These are phyloP conservation scores for Porites lutea DNA, from an alignment of 64 coral and sea anemone species.

Conservation along the genomic window DNA sequence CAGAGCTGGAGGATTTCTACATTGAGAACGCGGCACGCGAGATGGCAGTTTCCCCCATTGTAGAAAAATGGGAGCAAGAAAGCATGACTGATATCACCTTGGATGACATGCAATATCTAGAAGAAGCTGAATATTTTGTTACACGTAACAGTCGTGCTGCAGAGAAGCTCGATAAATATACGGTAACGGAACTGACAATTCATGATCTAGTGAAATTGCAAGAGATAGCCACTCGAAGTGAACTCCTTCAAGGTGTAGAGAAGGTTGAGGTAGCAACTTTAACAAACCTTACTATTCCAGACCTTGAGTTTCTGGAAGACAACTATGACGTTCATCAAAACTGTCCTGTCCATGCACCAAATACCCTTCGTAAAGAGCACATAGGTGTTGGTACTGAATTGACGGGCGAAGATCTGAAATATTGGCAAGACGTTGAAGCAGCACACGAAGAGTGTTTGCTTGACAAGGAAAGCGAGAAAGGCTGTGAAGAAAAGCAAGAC, in stretches of 20 bases:
- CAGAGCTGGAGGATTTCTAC: slow-evolving; percentile 44
- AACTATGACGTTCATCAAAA: not conserved
- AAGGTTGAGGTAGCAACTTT: not conserved
- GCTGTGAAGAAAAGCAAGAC: slow-evolving; percentile 3
- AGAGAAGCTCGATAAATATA: slow-evolving; percentile 39
- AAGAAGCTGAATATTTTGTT: not conserved
- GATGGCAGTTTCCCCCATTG: not conserved
- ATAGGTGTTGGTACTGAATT: slow-evolving; percentile 45
- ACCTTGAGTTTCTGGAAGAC: slow-evolving; percentile 9
- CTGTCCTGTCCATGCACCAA: not conserved
- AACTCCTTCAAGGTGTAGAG: not conserved
- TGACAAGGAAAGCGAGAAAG: not conserved
- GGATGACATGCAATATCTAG: slow-evolving; percentile 46
- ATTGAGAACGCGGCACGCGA: slow-evolving; percentile 26
- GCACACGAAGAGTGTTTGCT: slow-evolving; percentile 20
- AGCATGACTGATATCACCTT: slow-evolving; percentile 67
- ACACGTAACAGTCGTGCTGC: not conserved
- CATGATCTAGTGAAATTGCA: not conserved
- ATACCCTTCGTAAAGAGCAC: not conserved
- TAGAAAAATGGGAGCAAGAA: slow-evolving; percentile 40
- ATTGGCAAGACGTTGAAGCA: slow-evolving; percentile 43
- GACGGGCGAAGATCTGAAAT: slow-evolving; percentile 14
- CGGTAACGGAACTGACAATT: slow-evolving; percentile 32
- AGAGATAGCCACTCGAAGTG: not conserved
- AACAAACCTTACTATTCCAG: slow-evolving; percentile 32